Percentiles rank a stretch among this genome's conserved stretches.
Conservation (phyloP, 37 sponge, comb jelly and placozoan species). For the Tethya wilhelma region DNA sequence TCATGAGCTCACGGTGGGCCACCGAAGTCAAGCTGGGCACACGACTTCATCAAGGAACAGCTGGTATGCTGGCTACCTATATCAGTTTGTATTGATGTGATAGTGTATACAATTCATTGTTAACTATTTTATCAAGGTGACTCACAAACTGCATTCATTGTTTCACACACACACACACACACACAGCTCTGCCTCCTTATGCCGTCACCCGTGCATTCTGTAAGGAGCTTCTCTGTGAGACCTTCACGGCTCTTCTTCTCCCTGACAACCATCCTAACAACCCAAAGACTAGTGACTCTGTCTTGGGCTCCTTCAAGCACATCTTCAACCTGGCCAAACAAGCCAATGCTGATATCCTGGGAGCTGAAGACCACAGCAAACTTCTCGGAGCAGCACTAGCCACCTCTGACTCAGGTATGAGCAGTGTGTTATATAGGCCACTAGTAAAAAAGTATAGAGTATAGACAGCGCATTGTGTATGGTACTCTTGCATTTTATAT, state of each 20-base stretch:
- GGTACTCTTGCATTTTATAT: no score
- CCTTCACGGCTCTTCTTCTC: conserved; percentile 45
- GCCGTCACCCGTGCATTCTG: conserved; percentile 60
- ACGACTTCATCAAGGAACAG: conserved; percentile 40
- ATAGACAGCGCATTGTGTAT: background rate
- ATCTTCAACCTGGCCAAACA: conserved; percentile 39
- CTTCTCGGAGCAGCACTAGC: conserved; percentile 9
- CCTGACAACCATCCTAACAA: background rate
- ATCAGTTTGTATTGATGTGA: background rate
- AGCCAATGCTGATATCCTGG: conserved; percentile 28
- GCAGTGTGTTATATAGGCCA: no score
- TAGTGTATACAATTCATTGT: background rate
- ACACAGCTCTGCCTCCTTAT: conserved; percentile 58
- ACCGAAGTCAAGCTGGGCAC: conserved; percentile 41
- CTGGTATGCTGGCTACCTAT: conserved; percentile 15
- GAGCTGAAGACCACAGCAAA: background rate
- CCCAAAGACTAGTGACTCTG: conserved; percentile 11
- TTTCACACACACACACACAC: background rate
- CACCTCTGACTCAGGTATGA: conserved; percentile 46
- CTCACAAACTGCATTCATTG: background rate
- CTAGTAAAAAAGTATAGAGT: background rate
- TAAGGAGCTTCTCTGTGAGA: conserved; percentile 54
- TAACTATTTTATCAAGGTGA: background rate
- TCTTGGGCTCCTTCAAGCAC: conserved; percentile 30
- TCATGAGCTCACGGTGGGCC: conserved; percentile 43